Evolutionary conservation across 2,888 invertebrate genomes (phyloP), one percentile per base, ranked within the genome.

Genomic region (Drosophila colorata): DNA sequence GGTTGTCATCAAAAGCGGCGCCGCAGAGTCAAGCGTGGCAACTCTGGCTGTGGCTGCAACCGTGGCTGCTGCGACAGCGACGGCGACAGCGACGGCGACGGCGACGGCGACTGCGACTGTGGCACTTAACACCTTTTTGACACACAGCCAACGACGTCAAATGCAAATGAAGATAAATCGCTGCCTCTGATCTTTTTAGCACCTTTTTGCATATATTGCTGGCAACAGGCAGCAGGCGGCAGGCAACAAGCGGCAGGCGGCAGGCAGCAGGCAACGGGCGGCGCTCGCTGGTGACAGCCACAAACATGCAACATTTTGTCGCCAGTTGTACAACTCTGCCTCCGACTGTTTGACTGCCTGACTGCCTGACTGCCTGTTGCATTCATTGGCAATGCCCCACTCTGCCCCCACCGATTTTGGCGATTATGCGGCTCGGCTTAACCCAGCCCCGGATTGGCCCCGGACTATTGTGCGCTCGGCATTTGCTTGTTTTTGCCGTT

Each of bases 141-240:
- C 85, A 88, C 84, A 83, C 83, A 77, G 74, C 80, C 82, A 80
- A 72, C 90, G 87, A 87, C 85, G 87, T 85, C 85, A 87, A 85
- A 85, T 90, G 88, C 88, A 90, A 89, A 90, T 88, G 89, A 90
- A 88, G 90, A 89, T 89, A 89, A 89, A 89, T 89, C 88, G 88
- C 82, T 84, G 82, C 72, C 78, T 89, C 77, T 88, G 89, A 90
- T 89, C 87, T 85, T 84, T 89, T 87, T 84, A 86, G 87, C 88
- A 89, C 90, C 81, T 87, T 86, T 84, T 88, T 88, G 85, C 88
- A 87, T 85, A 85, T 76, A 83, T 86, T 88, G 75, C 78, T 49
- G 49, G 61, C 66, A 71, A 60, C 64, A 48, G 41, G 44, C 47
- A 38, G 47, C 58, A 23, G 23, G 75, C 69, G 37, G 52, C 73